A percentile compares a stretch with the other conserved stretches of the same genome.
These are phyloP conservation scores for Andrena dorsata DNA, from an alignment of 2,888 invertebrate species.

Conservation along the genomic window DNA sequence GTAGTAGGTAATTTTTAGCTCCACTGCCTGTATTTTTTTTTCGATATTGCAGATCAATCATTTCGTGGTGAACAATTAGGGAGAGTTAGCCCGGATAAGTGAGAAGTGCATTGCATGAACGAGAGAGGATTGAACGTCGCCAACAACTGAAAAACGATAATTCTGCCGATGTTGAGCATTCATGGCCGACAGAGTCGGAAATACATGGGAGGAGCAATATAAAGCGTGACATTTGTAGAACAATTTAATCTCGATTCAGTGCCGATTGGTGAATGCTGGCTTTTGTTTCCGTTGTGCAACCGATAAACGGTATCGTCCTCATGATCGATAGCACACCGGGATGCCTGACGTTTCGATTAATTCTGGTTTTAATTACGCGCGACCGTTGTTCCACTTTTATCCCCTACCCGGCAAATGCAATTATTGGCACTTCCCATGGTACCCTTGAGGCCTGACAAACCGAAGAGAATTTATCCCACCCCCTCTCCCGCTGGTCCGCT, in stretches of 20 bases:
- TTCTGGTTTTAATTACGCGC: conserved; percentile 58
- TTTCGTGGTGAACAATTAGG: neutral
- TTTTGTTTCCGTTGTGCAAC: conserved; percentile 46
- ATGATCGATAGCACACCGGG: conserved; percentile 48
- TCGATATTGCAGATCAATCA: too few species aligned
- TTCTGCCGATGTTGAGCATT: neutral
- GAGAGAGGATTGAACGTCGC: conserved; percentile 17
- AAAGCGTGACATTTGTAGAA: conserved; percentile 34
- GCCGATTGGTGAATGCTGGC: neutral
- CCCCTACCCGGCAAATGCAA: conserved; percentile 50
- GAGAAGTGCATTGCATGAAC: neutral
- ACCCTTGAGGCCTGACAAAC: conserved; percentile 37
- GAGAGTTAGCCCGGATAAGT: neutral
- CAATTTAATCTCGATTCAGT: conserved; percentile 40
- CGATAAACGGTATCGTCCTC: conserved; percentile 54
- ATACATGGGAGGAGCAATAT: conserved; percentile 5
- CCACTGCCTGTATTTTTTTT: too few species aligned
- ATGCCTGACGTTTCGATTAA: conserved; percentile 60
- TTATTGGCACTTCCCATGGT: conserved; percentile 49
- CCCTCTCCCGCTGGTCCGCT: neutral
- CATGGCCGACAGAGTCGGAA: neutral
- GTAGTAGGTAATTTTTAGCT: too few species aligned
- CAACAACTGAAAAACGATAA: conserved; percentile 2
- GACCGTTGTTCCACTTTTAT: conserved; percentile 47
- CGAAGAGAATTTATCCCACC: conserved; percentile 41